Evolutionary conservation across 2,888 invertebrate species (phyloP).

Genomic region (Athalia rosae): DNA sequence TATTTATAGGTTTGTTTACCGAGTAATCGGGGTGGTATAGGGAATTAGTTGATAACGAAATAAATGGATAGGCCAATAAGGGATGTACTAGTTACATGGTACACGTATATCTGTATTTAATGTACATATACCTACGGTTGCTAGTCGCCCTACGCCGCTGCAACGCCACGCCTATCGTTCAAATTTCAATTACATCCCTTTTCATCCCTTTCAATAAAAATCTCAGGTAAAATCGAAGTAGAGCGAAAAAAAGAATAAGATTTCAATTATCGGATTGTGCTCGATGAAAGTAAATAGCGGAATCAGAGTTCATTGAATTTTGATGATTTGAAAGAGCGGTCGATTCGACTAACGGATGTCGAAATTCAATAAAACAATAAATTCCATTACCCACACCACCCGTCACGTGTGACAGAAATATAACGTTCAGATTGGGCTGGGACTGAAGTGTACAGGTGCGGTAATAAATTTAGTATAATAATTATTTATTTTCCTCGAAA

Average conservation of each 20-base stretch:
- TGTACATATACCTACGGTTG: neutral
- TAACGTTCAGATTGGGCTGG: too few species aligned
- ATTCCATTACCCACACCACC: too few species aligned
- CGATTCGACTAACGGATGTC: too few species aligned
- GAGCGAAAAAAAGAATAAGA: too few species aligned
- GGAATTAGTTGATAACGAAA: conserved; percentile 59
- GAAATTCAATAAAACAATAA: too few species aligned
- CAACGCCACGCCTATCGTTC: conserved; percentile 30
- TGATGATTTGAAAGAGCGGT: too few species aligned
- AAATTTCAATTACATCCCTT: conserved; percentile 47
- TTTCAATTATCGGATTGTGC: too few species aligned
- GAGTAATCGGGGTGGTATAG: conserved; percentile 40
- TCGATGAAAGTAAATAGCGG: too few species aligned
- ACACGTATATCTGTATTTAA: too few species aligned
- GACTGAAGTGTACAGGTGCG: too few species aligned
- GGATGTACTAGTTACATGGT: neutral
- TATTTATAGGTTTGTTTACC: conserved; percentile 65
- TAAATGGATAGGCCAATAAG: conserved; percentile 38
- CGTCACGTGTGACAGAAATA: too few species aligned
- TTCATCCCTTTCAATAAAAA: neutral
- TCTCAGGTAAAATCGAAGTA: neutral
- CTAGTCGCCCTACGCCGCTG: conserved; percentile 24
- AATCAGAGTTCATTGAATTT: too few species aligned
- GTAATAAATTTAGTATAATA: neutral
- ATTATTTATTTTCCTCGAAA: neutral